These are phyloP conservation scores for Sarcophaga variegata DNA, from an alignment of 2,888 invertebrate genomes.

Conservation along the genomic window DNA sequence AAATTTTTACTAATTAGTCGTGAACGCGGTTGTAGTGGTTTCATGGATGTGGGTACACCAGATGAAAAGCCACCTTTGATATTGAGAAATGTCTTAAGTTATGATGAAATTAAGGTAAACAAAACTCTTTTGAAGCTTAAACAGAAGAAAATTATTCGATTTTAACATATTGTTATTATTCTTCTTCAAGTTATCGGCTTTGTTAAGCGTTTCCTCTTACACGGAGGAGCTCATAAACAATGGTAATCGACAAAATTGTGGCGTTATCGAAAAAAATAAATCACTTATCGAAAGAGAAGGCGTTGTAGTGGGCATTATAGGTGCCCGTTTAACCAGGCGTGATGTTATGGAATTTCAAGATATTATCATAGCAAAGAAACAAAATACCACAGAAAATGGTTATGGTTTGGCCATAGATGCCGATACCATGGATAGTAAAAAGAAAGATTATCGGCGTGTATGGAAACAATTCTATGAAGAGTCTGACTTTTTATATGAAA, in stretches of 20 bases:
- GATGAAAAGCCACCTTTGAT: slow-evolving; percentile 82
- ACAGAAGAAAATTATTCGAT: background rate
- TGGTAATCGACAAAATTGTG: slow-evolving; percentile 83
- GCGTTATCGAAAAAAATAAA: slow-evolving; percentile 79
- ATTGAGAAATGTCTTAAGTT: slow-evolving; percentile 83
- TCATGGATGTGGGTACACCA: slow-evolving; percentile 83
- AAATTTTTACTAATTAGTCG: slow-evolving; percentile 81
- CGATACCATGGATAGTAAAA: slow-evolving; percentile 52
- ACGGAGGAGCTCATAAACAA: slow-evolving; percentile 84
- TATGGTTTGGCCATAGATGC: slow-evolving; percentile 74
- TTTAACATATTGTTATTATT: background rate
- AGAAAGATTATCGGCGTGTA: slow-evolving; percentile 74
- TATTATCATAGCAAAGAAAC: slow-evolving; percentile 82
- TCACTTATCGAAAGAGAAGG: slow-evolving; percentile 82
- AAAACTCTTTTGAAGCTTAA: background rate
- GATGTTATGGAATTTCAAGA: slow-evolving; percentile 84
- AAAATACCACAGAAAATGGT: slow-evolving; percentile 83
- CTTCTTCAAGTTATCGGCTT: slow-evolving; percentile 80
- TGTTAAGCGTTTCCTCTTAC: slow-evolving; percentile 84
- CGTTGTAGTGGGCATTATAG: slow-evolving; percentile 83
- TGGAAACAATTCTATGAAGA: slow-evolving; percentile 77
- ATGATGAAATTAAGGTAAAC: slow-evolving; percentile 84
- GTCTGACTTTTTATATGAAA: slow-evolving; percentile 73
- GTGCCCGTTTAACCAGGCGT: slow-evolving; percentile 82
- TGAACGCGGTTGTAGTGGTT: slow-evolving; percentile 82